Evolutionary conservation across 2,888 invertebrate genomes (phyloP).

Genomic region (Heterodera filipjevi): DNA sequence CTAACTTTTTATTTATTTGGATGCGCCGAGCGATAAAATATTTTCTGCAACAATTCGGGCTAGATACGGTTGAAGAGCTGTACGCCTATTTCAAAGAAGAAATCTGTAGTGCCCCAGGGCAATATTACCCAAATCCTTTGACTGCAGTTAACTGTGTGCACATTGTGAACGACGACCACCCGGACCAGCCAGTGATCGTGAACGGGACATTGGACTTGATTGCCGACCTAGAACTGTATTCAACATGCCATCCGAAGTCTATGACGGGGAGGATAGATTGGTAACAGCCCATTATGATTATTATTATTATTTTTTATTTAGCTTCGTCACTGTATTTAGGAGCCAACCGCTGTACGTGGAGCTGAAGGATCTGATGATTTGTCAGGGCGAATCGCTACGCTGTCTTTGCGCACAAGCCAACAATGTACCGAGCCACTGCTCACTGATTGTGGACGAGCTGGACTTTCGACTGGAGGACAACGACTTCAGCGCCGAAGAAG

Average conservation of each 20-base stretch:
- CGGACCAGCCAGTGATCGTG: neutral
- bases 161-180: neutral
- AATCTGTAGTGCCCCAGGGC: neutral
- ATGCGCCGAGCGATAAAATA: neutral
- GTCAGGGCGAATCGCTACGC: neutral
- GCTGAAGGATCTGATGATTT: conserved; percentile 1
- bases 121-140: conserved; percentile 1
- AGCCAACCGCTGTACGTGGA: neutral
- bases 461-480: neutral
- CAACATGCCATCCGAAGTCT: conserved; percentile 6
- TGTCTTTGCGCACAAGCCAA: neutral
- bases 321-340: too few relatives aligned
- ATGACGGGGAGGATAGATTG: neutral
- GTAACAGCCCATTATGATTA: neutral
- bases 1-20: neutral
- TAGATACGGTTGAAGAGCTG: neutral
- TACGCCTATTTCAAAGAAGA: neutral
- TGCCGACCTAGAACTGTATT: neutral
- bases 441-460: neutral
- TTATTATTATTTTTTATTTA: too few relatives aligned
- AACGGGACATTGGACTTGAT: neutral
- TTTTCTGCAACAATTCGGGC: neutral
- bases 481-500: neutral
- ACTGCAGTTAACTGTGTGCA: neutral
- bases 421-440: neutral